phyloP scores from a whole-genome alignment of 2,797 vertebrate genomes.

The Thamnophis elegans region DNA sequence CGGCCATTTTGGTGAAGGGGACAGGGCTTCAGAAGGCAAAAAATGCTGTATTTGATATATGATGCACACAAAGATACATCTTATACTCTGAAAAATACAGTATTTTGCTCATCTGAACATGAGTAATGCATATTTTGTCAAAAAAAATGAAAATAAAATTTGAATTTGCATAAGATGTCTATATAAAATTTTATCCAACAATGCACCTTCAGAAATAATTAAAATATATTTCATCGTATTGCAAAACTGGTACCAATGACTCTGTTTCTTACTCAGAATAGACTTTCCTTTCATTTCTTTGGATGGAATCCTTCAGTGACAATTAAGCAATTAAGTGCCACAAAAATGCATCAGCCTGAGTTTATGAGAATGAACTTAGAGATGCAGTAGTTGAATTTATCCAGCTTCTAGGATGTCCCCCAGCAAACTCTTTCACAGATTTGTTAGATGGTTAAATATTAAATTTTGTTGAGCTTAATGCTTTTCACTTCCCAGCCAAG shows the following conservation, averaged over 20 bases:
- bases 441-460: background rate
- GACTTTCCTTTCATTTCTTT: background rate
- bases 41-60: too few relatives aligned
- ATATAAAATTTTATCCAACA: background rate
- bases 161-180: background rate
- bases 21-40: too few relatives aligned
- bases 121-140: background rate
- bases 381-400: background rate
- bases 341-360: background rate
- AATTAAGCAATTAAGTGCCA: background rate
- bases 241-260: background rate
- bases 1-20: too few relatives aligned
- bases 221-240: background rate
- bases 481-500: background rate
- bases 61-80: too few relatives aligned
- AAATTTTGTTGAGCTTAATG: constrained; percentile 1
- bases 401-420: background rate
- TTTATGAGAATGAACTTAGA: too few relatives aligned
- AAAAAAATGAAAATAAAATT: background rate
- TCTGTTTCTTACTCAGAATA: background rate
- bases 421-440: background rate
- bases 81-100: too few relatives aligned
- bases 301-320: background rate
- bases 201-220: background rate
- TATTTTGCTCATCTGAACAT: background rate